Percentiles rank a stretch among this genome's conserved stretches.
Conservation (phyloP, 2,113 vertebrate species). For the Ranitomeya variabilis region DNA sequence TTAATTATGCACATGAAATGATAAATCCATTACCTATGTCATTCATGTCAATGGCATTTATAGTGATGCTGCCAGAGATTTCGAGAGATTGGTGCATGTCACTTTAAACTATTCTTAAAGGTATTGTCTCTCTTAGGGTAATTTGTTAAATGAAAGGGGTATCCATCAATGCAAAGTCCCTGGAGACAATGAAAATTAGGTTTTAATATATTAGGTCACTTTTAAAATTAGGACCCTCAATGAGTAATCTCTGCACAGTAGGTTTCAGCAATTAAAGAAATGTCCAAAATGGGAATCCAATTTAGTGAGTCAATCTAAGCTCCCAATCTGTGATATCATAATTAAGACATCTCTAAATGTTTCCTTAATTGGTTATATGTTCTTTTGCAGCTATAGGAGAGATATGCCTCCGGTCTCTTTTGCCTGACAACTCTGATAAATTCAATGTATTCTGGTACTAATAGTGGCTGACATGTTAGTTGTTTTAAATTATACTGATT, state of each 20-base stretch:
- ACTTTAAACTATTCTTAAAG: neutral
- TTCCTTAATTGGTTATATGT: neutral
- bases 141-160: too few relatives aligned
- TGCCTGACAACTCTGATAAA: neutral
- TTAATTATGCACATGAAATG: neutral
- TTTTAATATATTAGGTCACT: neutral
- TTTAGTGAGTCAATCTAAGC: neutral
- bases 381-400: neutral
- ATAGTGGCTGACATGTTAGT: neutral
- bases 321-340: neutral
- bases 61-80: neutral
- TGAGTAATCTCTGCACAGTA: neutral
- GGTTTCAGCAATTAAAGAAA: neutral
- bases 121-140: neutral
- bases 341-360: neutral
- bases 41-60: neutral
- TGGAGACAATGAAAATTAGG: neutral
- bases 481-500: neutral
- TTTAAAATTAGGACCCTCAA: neutral
- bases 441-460: neutral
- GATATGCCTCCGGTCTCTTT: neutral
- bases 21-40: neutral
- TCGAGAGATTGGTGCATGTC: neutral
- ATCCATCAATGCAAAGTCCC: too few relatives aligned
- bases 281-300: neutral